Percentiles rank a stretch among this genome's conserved stretches.
Conservation (phyloP, 2,888 invertebrate genomes). For the Molanna angustata region DNA sequence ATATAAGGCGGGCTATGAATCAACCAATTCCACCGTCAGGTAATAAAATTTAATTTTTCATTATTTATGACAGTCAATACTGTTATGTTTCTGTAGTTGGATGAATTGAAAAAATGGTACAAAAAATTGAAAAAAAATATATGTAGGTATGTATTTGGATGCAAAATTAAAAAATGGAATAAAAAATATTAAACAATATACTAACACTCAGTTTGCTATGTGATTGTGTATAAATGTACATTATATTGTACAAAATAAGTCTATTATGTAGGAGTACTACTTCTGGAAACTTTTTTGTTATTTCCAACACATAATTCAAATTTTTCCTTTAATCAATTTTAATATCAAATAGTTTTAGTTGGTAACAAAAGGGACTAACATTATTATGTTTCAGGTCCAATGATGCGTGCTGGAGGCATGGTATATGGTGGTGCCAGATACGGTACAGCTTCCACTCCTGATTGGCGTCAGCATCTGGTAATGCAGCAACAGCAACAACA, state of each 20-base stretch:
- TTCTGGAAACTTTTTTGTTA: too few species aligned
- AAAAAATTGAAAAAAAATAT: too few species aligned
- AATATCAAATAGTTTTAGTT: too few species aligned
- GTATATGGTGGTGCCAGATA: constrained; percentile 38
- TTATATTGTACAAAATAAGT: not conserved
- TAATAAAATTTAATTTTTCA: constrained; percentile 36
- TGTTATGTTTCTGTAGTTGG: too few species aligned
- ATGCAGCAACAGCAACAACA: constrained; percentile 57
- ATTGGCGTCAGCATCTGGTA: constrained; percentile 54
- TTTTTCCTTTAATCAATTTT: too few species aligned
- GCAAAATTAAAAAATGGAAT: too few species aligned
- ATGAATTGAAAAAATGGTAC: too few species aligned
- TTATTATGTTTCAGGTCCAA: constrained; percentile 51
- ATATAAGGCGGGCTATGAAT: constrained; percentile 64
- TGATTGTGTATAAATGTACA: too few species aligned
- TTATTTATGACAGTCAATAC: not conserved
- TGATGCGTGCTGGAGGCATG: constrained; percentile 61
- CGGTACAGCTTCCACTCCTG: constrained; percentile 41
- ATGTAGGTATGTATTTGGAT: too few species aligned
- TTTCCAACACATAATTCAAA: too few species aligned
- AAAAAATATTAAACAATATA: not conserved
- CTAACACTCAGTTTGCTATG: not conserved
- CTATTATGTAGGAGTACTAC: too few species aligned
- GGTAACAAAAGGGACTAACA: too few species aligned
- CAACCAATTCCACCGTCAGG: constrained; percentile 70